These are phyloP conservation scores for Drosophila guanche DNA, from an alignment of 1,140 invertebrate genomes.

Conservation along the genomic window DNA sequence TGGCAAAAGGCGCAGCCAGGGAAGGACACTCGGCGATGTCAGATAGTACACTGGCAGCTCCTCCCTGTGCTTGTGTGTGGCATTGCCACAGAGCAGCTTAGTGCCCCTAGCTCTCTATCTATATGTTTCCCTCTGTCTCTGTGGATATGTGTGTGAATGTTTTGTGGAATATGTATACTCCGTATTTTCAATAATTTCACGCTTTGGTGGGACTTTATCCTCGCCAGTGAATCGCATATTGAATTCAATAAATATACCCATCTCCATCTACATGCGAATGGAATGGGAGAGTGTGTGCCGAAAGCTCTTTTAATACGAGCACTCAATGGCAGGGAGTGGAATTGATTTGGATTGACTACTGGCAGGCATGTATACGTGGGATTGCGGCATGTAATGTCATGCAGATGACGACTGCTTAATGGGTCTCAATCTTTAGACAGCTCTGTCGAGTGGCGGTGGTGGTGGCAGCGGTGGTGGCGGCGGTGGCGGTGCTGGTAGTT, in stretches of 20 bases:
- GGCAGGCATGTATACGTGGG: conserved; percentile 68
- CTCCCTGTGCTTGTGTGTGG: too few species aligned
- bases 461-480: background rate
- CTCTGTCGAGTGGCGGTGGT: background rate
- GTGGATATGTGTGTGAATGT: conserved; percentile 1
- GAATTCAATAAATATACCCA: conserved; percentile 70
- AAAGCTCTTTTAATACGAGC: conserved; percentile 57
- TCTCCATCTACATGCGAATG: conserved; percentile 15
- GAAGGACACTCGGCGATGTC: conserved; percentile 27
- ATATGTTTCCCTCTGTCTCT: background rate
- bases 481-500: background rate
- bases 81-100: too few species aligned
- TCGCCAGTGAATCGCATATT: conserved; percentile 47
- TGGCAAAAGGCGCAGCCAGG: conserved; percentile 44
- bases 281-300: background rate
- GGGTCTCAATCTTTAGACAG: conserved; percentile 40
- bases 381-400: conserved; percentile 77
- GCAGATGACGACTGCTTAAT: conserved; percentile 78
- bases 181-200: conserved; percentile 74
- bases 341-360: conserved; percentile 62
- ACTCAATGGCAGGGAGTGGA: conserved; percentile 44
- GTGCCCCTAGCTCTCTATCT: too few species aligned
- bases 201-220: conserved; percentile 64
- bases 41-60: background rate
- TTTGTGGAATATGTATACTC: conserved; percentile 22